Base-by-base conservation (phyloP, 2,888 invertebrate species). In the Andrena flavipes region DNA sequence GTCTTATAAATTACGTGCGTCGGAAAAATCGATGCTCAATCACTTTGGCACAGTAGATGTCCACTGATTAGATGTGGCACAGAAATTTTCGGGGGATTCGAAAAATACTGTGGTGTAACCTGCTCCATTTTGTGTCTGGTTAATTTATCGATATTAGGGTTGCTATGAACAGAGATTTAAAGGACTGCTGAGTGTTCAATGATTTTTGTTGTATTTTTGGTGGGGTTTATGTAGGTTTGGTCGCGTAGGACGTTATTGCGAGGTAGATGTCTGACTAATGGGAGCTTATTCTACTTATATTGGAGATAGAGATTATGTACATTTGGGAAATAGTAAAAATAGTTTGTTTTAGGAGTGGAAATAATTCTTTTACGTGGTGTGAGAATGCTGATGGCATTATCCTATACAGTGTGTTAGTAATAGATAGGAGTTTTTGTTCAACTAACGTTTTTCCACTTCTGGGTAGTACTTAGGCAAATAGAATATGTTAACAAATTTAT, bases 81-180 rank as follows among this genome's bases (percentile, higher is more conserved):
- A 33, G 54, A 56, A 54, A 54, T 56, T 56, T 69, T 33, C 13
- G 56, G 56, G 56, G 33, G 26, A 33, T 42, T 54, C 30, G 35
- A 23, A 35, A 54, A 69, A 56, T 56, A 56, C 54, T 56, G 26
- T 33, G 35, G 2, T 16, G 8, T 56, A 51, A 23, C 56, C 23
- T 56, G 23, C 56, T 56, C 13, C 23, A 23, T 29, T 8, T 20
- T 8, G 23, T 68, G 33, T 33, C 33, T 54, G 54, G 33, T 33
- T 35, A 26, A 54, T 69, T 69, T 69, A 56, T 69, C 26, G 68
- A 33, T 23, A 10, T 23, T 23, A 1, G 6, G 4, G 26, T 16
- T 42, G 20, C 35, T n/a, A 56, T 26, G 33, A 33, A 35, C 35
- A 33, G 23, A 10, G 10, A 56, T 56, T 23, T 13, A 51, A 51